These are phyloP conservation scores for human (Homo sapiens) DNA, from an alignment of 2,113 vertebrate genomes.

Conservation along the genomic window DNA sequence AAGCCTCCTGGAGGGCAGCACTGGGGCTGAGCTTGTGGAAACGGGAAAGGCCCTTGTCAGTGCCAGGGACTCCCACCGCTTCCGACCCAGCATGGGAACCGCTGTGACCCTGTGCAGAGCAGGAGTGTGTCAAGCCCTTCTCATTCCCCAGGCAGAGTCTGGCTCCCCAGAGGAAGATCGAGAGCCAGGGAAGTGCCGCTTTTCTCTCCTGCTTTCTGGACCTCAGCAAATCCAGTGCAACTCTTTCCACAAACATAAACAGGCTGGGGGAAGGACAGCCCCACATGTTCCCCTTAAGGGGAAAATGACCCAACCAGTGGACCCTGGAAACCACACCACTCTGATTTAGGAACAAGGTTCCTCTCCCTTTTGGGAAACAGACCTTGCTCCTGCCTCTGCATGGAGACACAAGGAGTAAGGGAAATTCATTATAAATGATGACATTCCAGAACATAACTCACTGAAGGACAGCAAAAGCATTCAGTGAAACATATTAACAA, in stretches of 20 bases:
- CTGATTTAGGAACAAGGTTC: neutral
- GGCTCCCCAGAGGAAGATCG: neutral
- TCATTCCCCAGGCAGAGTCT: neutral
- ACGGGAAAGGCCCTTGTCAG: neutral
- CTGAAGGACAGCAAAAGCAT: neutral
- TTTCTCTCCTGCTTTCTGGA: neutral
- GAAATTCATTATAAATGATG: neutral
- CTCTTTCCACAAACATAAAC: neutral
- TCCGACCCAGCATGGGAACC: neutral
- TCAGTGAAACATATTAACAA: neutral
- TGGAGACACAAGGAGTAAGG: neutral
- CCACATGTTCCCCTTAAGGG: neutral
- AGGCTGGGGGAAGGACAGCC: neutral
- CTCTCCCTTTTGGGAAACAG: neutral
- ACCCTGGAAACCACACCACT: neutral
- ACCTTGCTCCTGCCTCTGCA: neutral
- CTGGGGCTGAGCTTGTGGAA: accelerated
- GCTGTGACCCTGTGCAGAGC: neutral
- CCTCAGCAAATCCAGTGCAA: neutral
- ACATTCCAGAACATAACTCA: neutral
- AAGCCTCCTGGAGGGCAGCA: neutral
- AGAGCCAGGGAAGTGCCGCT: neutral
- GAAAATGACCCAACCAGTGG: neutral
- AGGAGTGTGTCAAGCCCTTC: neutral
- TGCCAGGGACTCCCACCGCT: too few species aligned